Evolutionary conservation across 2,888 invertebrate species (phyloP), one percentile per base, ranked within the genome.

Genomic region (Euzetes globulus): DNA sequence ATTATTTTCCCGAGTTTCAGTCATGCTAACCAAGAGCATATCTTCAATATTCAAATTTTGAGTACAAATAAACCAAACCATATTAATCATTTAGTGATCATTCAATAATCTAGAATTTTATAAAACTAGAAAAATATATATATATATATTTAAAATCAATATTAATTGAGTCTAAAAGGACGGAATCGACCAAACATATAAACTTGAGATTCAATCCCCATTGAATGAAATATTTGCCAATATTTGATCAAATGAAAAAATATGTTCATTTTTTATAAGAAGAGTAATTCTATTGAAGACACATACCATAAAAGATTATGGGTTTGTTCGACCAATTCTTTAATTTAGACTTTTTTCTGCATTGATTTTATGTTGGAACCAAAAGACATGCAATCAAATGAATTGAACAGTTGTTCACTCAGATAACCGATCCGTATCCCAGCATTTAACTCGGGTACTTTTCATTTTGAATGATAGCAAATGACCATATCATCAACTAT

Each of bases 241-340:
- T n/a, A n/a, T 52, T 52, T 19, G 19, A 52, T 52, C 19, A 52
- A 11, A 52, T 52, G 3, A 52, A 52, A 13, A 11, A 52, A 19
- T 52, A 15, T 3, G n/a, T n/a, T n/a, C n/a, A n/a, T n/a, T n/a
- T 52, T 52, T 52, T 47, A 41, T 41, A 41, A 22, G 22, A 22
- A 22, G 19, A 52, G 52, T 19, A 5, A 52, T 52, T 11, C 15
- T 47, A n/a, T 17, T 47, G 52, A 52, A 19, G 19, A 25, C 1
- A 55, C 25, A 25, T 25, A 25, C 25, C 37, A 63, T 7, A 63
- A 11, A 63, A 63, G 63, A 63, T 63, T 63, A 63, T 1, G 63
- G 63, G 63, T 63, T 63, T 63, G 63, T 63, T 55, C 33, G 33
- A 19, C 37, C 63, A 33, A 63, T 63, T 63, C 33, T 63, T 17